A percentile compares a stretch with the other conserved stretches of the same genome.
These are phyloP conservation scores for Typhlomys cinereus DNA, from an alignment of 2,113 vertebrate species.

Conservation along the genomic window DNA sequence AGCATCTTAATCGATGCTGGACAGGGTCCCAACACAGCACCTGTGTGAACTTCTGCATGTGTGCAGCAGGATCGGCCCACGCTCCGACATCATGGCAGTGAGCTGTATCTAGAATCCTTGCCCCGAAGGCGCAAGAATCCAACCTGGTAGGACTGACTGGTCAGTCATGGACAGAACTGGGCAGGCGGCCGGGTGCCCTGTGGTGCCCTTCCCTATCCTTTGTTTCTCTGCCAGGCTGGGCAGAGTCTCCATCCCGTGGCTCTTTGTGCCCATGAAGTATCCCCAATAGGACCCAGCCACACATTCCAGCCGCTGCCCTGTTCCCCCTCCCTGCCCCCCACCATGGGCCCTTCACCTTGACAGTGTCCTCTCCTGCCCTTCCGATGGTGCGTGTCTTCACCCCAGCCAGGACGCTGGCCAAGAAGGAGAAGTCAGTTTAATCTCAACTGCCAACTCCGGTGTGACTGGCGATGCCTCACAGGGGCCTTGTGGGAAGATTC, in stretches of 20 bases:
- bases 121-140: not conserved
- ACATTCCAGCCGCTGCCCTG: not conserved
- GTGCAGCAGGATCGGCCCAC: too few species aligned
- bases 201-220: not conserved
- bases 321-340: fast-evolving
- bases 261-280: fast-evolving
- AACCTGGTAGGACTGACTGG: too few species aligned
- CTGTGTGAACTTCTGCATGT: not conserved
- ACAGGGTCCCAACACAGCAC: too few species aligned
- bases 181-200: fast-evolving
- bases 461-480: constrained; percentile 64
- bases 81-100: not conserved
- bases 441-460: constrained; percentile 70
- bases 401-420: not conserved
- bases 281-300: fast-evolving
- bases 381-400: not conserved
- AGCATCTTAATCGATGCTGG: too few species aligned
- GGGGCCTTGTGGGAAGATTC: constrained; percentile 54
- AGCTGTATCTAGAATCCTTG: not conserved
- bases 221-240: not conserved
- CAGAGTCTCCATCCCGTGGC: not conserved
- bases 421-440: constrained; percentile 67
- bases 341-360: not conserved
- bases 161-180: not conserved
- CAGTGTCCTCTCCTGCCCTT: not conserved